phyloP scores from a whole-genome alignment of 2,797 vertebrate genomes.

The Gallirallus australis region DNA sequence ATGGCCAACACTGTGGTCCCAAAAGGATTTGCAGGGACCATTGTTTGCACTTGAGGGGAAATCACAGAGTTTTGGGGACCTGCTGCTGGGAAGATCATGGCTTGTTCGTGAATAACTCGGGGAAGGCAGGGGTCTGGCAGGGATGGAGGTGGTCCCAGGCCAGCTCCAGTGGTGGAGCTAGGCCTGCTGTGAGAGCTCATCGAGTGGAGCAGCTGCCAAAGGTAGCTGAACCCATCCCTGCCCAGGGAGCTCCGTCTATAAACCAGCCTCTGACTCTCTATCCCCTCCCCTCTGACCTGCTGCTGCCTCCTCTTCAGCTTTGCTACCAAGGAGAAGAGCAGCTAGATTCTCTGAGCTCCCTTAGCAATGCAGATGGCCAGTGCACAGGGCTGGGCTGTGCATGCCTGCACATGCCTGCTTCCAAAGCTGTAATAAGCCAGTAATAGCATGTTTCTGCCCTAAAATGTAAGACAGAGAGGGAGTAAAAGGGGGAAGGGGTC shows the following conservation, averaged over 20 bases:
- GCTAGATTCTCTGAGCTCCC: fast-evolving
- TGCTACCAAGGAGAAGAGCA: neutral
- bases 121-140: neutral
- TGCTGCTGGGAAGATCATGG: neutral
- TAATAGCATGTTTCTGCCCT: neutral
- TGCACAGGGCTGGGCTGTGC: fast-evolving
- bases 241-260: fast-evolving
- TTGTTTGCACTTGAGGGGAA: neutral
- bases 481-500: neutral
- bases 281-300: neutral
- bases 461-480: neutral
- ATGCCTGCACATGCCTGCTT: neutral
- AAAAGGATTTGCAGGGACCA: neutral
- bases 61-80: fast-evolving
- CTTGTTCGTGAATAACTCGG: neutral
- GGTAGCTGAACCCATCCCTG: neutral
- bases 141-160: neutral
- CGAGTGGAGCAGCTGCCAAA: neutral
- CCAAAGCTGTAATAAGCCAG: neutral
- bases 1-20: neutral
- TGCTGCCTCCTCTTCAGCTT: neutral
- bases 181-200: neutral
- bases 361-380: neutral
- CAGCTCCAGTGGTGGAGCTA: neutral
- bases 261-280: neutral